Percentiles rank a stretch among this genome's conserved stretches.
phyloP scores from a whole-genome alignment of 2,888 invertebrate species.

The Erebia palarica region DNA sequence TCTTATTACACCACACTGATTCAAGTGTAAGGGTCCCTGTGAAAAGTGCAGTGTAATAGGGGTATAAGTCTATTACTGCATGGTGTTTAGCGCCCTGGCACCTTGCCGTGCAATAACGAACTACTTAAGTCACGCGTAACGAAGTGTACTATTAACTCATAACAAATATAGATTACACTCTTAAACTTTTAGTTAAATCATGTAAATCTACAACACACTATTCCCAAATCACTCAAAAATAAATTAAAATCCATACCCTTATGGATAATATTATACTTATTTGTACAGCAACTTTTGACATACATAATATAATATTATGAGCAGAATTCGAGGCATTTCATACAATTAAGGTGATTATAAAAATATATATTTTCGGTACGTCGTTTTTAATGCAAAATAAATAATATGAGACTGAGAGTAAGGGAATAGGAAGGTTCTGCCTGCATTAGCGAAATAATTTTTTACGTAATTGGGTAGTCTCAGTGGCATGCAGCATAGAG shows the following conservation, averaged over 20 bases:
- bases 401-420: too few relatives aligned
- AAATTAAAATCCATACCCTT: conserved; percentile 4
- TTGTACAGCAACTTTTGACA: conserved; percentile 1
- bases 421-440: too few relatives aligned
- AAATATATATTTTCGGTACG: conserved; percentile 5
- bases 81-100: too few relatives aligned
- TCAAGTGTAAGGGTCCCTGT: too few relatives aligned
- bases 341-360: conserved; percentile 2
- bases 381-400: conserved; percentile 2
- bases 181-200: not conserved
- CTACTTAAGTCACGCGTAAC: too few relatives aligned
- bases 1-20: too few relatives aligned
- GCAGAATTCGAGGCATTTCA: conserved; percentile 3
- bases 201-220: not conserved
- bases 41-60: too few relatives aligned
- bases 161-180: not conserved
- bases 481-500: too few relatives aligned
- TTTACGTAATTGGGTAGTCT: too few relatives aligned
- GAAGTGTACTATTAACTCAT: conserved; percentile 1
- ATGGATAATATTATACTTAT: not conserved
- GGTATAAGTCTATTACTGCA: too few relatives aligned
- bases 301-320: not conserved
- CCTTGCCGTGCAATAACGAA: too few relatives aligned
- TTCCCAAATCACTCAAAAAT: not conserved
- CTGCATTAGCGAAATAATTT: too few relatives aligned